Percentiles rank a stretch among this genome's conserved stretches.
Conservation (phyloP, 2,113 vertebrate genomes). For the Bubo bubo region DNA sequence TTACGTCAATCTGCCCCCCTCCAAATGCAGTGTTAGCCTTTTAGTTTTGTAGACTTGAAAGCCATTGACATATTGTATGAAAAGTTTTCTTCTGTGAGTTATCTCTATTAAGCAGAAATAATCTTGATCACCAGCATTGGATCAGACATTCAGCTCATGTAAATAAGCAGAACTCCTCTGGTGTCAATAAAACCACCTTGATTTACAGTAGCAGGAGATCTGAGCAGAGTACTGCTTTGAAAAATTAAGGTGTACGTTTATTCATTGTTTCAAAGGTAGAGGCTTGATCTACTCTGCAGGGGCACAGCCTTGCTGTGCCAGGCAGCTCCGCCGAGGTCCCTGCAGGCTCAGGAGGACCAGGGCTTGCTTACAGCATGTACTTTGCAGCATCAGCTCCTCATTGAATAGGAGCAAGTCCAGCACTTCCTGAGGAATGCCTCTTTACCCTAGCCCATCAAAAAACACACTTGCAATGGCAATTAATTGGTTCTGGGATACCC, state of each 20-base stretch:
- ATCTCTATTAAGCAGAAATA: background rate
- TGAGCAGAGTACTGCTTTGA: background rate
- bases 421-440: background rate
- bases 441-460: background rate
- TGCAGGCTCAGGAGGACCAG: background rate
- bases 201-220: slow-evolving; percentile 29
- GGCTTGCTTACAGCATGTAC: background rate
- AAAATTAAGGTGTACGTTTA: background rate
- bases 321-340: background rate
- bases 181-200: slow-evolving; percentile 27
- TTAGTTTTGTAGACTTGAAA: background rate
- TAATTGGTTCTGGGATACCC: slow-evolving; percentile 56
- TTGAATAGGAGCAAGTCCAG: background rate
- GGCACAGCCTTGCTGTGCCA: background rate
- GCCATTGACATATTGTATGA: background rate
- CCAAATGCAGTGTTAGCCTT: background rate
- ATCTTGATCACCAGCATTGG: background rate
- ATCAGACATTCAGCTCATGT: slow-evolving; percentile 14
- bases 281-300: background rate
- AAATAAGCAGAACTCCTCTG: slow-evolving; percentile 11
- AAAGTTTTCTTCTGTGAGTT: background rate
- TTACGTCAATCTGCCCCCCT: background rate
- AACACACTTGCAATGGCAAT: background rate
- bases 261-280: background rate
- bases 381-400: background rate